These are phyloP conservation scores for Eueremaeus valkanovi DNA, from an alignment of 2,888 invertebrate genomes.

Conservation along the genomic window DNA sequence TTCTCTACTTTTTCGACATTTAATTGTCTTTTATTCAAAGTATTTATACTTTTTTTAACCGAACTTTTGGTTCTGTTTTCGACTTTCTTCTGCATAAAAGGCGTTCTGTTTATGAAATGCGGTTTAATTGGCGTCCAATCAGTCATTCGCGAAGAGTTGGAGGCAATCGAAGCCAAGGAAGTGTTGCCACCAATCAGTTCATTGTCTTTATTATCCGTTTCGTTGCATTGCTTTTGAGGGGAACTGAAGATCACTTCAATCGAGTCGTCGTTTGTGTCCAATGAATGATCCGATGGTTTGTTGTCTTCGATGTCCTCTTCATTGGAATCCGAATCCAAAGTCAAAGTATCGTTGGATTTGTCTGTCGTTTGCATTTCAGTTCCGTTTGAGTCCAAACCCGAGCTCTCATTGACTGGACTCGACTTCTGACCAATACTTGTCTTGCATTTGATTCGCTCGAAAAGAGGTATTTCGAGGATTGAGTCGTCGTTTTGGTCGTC, in stretches of 20 bases:
- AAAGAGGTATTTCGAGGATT: not conserved
- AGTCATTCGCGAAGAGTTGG: too few species aligned
- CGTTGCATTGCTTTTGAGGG: too few species aligned
- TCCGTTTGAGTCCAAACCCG: too few species aligned
- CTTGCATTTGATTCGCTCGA: not conserved
- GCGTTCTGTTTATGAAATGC: slow-evolving; percentile 18
- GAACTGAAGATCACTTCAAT: slow-evolving; percentile 7
- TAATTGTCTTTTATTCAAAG: slow-evolving; percentile 1
- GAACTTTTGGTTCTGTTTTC: not conserved
- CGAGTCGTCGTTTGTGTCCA: slow-evolving; percentile 1
- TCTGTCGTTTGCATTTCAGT: not conserved
- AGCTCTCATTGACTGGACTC: too few species aligned
- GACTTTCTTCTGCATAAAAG: not conserved
- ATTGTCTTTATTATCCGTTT: too few species aligned
- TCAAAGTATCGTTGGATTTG: not conserved
- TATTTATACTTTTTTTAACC: not conserved
- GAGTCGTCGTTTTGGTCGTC: slow-evolving; percentile 12
- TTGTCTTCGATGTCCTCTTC: not conserved
- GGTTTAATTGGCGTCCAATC: slow-evolving; percentile 23
- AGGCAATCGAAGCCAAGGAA: too few species aligned
- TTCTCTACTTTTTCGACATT: not conserved
- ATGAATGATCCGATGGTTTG: too few species aligned
- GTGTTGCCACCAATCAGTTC: too few species aligned
- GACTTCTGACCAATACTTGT: not conserved
- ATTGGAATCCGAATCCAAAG: not conserved